Base-by-base conservation (phyloP, 2,888 invertebrate species). In the Apamea anceps region DNA sequence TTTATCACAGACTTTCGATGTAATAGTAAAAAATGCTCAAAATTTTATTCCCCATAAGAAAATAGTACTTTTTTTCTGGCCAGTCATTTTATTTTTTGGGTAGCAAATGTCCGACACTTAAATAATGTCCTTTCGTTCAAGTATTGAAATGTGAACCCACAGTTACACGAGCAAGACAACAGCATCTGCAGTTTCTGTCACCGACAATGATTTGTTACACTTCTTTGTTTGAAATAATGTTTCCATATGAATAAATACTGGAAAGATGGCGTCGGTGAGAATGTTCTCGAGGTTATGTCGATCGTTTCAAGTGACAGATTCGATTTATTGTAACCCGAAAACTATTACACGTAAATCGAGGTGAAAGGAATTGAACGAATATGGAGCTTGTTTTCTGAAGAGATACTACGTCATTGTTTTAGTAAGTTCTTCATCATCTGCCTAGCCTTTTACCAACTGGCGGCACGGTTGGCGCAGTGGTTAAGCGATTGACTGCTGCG, bases 261-360 rank as follows among this genome's bases (percentile, higher is more conserved):
- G 51, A 77, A 76, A 60, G 42, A 84, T 72, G 54, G 66, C 72
- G 48, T 10, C 65, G 8, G 13, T 7, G 4, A 0, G 67, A 51
- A 18, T 48, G 42, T 68, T 79, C 79, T 62, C 79, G 60, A 60
- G 10, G 66, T 72, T 68, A n/a, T n/a, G 42, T 54, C 80, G 68
- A 63, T 63, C 82, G 72, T 85, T 82, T 63, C 48, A 68, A 57
- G 48, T 72, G 79, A 79, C 84, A 84, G 62, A 79, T 79, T 81
- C 81, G 79, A 81, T 81, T 81, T 81, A 84, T 67, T 81, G 62
- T 70, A 37, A 67, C 72, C 72, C 51, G 10, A 63, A 74, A 71
- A 74, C 75, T 72, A 75, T 85, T 72, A 72, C 62, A 77, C 42
- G 62, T 72, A 85, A 85, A 72, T 68, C 63, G 32, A 75, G 57